phyloP scores from a whole-genome alignment of 2,797 vertebrate species.

The Microcaecilia unicolor region DNA sequence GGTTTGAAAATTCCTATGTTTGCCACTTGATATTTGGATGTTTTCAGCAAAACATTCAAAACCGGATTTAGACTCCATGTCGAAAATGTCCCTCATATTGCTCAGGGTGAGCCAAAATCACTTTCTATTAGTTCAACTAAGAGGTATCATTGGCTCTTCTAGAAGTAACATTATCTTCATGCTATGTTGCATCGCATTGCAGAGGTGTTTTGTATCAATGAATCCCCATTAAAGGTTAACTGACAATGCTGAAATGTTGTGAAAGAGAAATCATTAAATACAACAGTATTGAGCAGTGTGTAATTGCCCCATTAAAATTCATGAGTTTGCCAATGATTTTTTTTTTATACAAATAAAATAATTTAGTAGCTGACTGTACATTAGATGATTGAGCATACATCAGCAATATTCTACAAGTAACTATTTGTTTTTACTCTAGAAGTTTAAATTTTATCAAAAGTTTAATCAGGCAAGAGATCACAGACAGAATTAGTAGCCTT shows the following conservation, averaged over 20 bases:
- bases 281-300: conserved; percentile 15
- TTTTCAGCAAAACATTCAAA: too few relatives aligned
- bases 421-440: neutral
- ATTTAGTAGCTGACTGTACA: conserved; percentile 1
- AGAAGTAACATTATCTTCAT: neutral
- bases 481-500: neutral
- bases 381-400: conserved; percentile 1
- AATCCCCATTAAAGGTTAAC: conserved; percentile 27
- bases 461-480: neutral
- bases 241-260: conserved; percentile 12
- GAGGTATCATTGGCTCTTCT: conserved; percentile 2
- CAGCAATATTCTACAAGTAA: neutral
- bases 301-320: conserved; percentile 28
- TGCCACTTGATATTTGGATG: too few relatives aligned
- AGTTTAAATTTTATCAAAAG: neutral
- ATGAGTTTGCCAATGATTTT: conserved; percentile 12
- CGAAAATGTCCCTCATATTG: too few relatives aligned
- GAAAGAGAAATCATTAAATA: conserved; percentile 21
- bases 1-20: too few relatives aligned
- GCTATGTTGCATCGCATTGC: neutral
- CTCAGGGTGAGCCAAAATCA: conserved; percentile 7
- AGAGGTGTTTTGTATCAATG: conserved; percentile 24
- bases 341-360: conserved; percentile 25
- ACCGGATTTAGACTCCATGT: too few relatives aligned
- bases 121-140: conserved; percentile 17